phyloP scores from a whole-genome alignment of 2,888 invertebrate species.

The Coelopa pilipes region DNA sequence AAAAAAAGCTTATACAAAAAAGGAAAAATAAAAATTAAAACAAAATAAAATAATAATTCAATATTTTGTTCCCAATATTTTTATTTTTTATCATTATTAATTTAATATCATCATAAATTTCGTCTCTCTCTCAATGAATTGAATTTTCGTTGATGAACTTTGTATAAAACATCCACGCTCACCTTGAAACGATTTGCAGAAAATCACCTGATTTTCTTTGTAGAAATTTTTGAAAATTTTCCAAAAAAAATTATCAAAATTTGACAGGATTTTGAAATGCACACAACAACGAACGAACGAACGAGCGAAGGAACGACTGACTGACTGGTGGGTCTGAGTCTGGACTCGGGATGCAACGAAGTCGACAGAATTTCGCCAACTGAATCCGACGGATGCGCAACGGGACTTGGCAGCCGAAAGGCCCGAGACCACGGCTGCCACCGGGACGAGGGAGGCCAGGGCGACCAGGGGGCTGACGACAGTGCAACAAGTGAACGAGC shows the following conservation, averaged over 20 bases:
- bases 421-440: not conserved
- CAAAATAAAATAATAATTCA: no score
- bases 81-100: no score
- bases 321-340: not conserved
- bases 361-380: constrained; percentile 60
- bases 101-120: no score
- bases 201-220: not conserved
- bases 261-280: not conserved
- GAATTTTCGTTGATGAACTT: no score
- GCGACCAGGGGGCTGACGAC: no score
- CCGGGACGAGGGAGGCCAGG: not conserved
- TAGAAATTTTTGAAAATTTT: not conserved
- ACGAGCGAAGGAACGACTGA: constrained; percentile 12
- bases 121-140: no score
- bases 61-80: no score
- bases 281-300: constrained; percentile 6
- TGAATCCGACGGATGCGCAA: constrained; percentile 56
- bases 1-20: no score
- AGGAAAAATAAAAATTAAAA: no score
- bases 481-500: not conserved
- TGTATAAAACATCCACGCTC: not conserved
- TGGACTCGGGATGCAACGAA: constrained; percentile 49
- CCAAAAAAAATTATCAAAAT: no score
- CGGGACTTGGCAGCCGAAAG: constrained; percentile 53
- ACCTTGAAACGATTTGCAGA: constrained; percentile 8